Base-by-base conservation (phyloP, 2,113 vertebrate genomes). In the Pterocles burchelli region DNA sequence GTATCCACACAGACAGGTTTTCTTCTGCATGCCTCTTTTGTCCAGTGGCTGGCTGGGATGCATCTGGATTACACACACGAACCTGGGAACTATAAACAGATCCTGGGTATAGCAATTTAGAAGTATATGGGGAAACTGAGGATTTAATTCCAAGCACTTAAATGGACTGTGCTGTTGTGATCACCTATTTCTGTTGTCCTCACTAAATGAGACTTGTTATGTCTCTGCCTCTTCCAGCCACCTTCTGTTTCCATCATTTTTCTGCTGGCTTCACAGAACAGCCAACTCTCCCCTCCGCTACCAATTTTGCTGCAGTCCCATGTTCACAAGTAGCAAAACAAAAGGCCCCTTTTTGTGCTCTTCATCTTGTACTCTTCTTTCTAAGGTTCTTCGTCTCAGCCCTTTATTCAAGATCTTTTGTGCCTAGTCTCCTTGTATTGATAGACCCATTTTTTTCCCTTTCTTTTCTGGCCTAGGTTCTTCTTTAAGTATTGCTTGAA, bases 401-500 rank as follows among this genome's bases (percentile, higher is more conserved):
- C n/a, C 2, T 85, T 71, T 25, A 7, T 19, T 71, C 31, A 67
- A 34, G 29, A 34, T 7, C 41, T 58, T 81, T 85, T 74, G 14
- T 3, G 1, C 5, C 13, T 22, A n/a, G 4, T 38, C 5, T 76
- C 19, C 29, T 74, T 55, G 14, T 49, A 26, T 74, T 66, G 7
- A 25, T 17, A 55, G 7, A 52, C 3, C 2, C 0, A 19, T 22
- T 28, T 67, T 34, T 3, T 6, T 6, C 9, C 1, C 6, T 13
- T 28, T 22, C 10, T 41, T 52, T 59, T 6, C 31, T 80, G 10
- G 22, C 43, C 4, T 28, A 5, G 5, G 9, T 26, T 19, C 7
- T 49, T 82, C 24, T 45, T 67, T 5, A 54, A 51, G 11, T 51
- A 25, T 13, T 77, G 8, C 63, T 58, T 68, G 13, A 46, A 49